A percentile compares a stretch with the other conserved stretches of the same genome.
These are phyloP conservation scores for Prolemur simus DNA, from an alignment of 2,113 vertebrate genomes.

Conservation along the genomic window DNA sequence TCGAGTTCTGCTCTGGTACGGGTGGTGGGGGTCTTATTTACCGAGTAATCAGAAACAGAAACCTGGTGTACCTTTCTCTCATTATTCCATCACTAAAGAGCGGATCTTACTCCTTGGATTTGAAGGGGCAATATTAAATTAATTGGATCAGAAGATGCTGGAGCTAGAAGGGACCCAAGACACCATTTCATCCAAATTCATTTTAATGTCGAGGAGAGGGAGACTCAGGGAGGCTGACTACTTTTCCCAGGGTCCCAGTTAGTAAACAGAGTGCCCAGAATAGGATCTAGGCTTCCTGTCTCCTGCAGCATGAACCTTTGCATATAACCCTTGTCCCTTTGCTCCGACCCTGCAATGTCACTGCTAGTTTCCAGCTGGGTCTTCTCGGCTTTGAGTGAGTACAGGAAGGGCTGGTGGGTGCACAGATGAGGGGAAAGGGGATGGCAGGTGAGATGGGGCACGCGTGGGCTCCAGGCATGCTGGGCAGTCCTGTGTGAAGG, in stretches of 20 bases:
- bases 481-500: background rate
- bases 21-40: background rate
- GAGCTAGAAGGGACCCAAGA: background rate
- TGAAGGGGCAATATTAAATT: background rate
- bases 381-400: background rate
- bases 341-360: background rate
- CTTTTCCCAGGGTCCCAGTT: background rate
- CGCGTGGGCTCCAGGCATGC: background rate
- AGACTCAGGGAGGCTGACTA: background rate
- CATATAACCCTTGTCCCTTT: no score
- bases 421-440: background rate
- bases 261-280: background rate
- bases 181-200: background rate
- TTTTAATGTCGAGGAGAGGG: background rate
- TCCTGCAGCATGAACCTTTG: background rate
- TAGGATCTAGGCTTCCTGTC: background rate
- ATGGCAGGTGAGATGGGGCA: background rate
- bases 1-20: background rate
- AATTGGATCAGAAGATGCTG: background rate
- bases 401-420: background rate
- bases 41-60: background rate
- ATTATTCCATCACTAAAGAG: background rate
- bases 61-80: background rate
- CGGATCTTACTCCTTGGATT: background rate
- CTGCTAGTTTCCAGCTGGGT: background rate